Conservation (phyloP, 2,888 invertebrate species). For the Brenthis ino region DNA sequence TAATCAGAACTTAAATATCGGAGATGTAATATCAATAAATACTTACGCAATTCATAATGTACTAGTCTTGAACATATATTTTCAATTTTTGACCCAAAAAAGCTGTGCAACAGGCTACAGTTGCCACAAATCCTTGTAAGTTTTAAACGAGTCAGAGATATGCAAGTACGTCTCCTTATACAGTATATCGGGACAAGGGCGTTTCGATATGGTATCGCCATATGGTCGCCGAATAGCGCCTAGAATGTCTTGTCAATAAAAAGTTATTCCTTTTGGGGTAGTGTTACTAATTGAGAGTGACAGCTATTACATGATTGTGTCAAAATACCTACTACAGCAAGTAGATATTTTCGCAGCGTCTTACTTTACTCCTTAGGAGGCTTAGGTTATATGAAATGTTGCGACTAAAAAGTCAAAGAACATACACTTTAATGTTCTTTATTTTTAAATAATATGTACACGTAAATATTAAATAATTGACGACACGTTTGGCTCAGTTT, state of each 20-base stretch:
- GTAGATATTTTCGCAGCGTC: too few species aligned
- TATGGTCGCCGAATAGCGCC: constrained; percentile 38
- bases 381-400: too few species aligned
- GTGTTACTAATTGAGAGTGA: constrained; percentile 6
- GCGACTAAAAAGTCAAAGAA: too few species aligned
- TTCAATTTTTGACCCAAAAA: background rate
- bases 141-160: constrained; percentile 13
- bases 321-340: background rate
- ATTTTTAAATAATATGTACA: too few species aligned
- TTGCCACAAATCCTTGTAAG: constrained; percentile 35
- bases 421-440: too few species aligned
- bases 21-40: background rate
- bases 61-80: background rate
- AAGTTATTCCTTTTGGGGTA: constrained; percentile 21
- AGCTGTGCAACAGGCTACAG: constrained; percentile 15
- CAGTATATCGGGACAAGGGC: constrained; percentile 46
- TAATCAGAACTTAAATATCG: background rate
- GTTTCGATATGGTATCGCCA: constrained; percentile 41
- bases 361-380: too few species aligned
- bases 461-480: too few species aligned
- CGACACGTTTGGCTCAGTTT: too few species aligned
- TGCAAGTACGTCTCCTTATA: constrained; percentile 35
- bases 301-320: constrained; percentile 15
- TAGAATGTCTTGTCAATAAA: constrained; percentile 29
- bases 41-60: too few species aligned